Evolutionary conservation across 2,113 vertebrate genomes (phyloP), one percentile per base, ranked within the genome.

Genomic region (mouse (Mus musculus)): DNA sequence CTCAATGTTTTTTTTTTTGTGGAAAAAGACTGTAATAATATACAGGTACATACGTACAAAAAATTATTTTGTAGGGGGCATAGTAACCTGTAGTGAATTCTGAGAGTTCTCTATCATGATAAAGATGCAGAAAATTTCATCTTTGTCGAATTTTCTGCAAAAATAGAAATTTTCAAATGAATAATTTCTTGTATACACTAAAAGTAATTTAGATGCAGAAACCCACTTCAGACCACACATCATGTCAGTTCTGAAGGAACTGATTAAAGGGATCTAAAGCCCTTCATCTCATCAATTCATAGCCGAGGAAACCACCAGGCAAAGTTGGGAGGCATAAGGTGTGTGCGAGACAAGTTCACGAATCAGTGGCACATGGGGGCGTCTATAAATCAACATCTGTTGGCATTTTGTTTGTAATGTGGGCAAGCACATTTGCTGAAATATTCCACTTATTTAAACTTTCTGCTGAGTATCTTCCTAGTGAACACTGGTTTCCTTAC

Each of bases 391-490:
- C 77, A 19, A 56, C 42, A 42, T 9, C 52, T 69, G 17, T 77
- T 80, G 73, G 73, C 49, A 49, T 80, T 61, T 22, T 36, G 7
- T 93, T 78, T 95, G 84, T 16, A 39, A 26, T 0, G 4, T 72
- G 42, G 39, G 28, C 2, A 42, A n/a, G 28, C 46, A 52, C 88
- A 81, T 54, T 92, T 75, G 59, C 14, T 90, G 8, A 63, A n/a
- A 80, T 22, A 61, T 69, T 87, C 86, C 72, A 24, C 93, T 73
- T 85, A 69, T 1, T 80, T 92, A 49, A 14, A 73, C 52, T 88
- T 94, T 88, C 56, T 88, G 73, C 49, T 90, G 82, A 97, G 19
- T 85, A 33, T 69, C 56, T 94, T 93, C 42, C 84, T 82, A 24
- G 56, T 89, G 85, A 80, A 72, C 7, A 77, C 59, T 54, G 65